phyloP scores from a whole-genome alignment of 2,797 vertebrate genomes.

The Eulemur albifrons region DNA sequence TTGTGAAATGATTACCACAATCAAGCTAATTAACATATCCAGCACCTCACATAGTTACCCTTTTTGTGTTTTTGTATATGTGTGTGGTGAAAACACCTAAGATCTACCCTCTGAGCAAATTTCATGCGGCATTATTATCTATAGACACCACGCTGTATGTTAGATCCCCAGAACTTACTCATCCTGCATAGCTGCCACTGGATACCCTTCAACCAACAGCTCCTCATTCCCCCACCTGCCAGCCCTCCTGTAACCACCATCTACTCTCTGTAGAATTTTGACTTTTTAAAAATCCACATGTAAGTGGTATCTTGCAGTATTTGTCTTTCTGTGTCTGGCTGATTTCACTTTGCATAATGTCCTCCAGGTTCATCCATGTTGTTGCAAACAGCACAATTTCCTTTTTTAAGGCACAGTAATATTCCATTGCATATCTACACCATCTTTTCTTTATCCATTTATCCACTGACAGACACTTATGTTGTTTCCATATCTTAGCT shows the following conservation, averaged over 20 bases:
- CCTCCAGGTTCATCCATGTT: background rate
- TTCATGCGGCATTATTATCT: background rate
- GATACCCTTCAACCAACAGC: background rate
- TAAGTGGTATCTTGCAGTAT: background rate
- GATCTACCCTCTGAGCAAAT: background rate
- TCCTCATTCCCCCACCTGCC: background rate
- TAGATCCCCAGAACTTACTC: background rate
- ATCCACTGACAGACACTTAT: background rate
- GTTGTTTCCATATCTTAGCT: background rate
- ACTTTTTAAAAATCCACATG: background rate
- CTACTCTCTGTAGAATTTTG: background rate
- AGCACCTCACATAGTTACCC: background rate
- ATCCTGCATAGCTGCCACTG: background rate
- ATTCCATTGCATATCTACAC: background rate
- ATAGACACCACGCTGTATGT: background rate
- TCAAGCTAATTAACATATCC: background rate
- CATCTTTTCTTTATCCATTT: background rate
- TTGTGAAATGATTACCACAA: background rate
- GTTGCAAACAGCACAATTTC: background rate
- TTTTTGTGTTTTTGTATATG: background rate
- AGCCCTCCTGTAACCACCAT: no score
- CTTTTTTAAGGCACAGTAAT: background rate
- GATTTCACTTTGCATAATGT: background rate
- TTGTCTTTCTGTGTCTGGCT: background rate
- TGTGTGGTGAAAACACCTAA: background rate